These are phyloP conservation scores for Hapalemur alaotrensis DNA, from an alignment of 2,797 vertebrate species.

Conservation along the genomic window DNA sequence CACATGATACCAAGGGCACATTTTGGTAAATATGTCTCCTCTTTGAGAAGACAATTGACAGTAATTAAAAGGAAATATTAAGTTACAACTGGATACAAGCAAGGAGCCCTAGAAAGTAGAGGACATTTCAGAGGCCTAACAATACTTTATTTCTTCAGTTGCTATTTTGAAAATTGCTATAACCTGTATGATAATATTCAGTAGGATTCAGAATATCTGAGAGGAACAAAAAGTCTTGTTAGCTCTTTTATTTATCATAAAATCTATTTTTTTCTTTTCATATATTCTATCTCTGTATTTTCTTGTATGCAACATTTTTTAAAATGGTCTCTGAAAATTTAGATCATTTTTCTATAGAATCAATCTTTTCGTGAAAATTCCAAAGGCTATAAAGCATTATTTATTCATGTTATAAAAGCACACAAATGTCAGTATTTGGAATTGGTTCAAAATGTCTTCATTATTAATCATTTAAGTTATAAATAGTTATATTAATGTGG, in stretches of 20 bases:
- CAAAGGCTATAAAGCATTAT: neutral
- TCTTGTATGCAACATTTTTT: neutral
- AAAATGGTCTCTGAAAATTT: constrained; percentile 6
- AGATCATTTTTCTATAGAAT: neutral
- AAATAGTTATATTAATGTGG: neutral
- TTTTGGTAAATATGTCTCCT: neutral
- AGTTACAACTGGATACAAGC: constrained; percentile 1
- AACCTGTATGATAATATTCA: neutral
- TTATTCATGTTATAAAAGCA: neutral
- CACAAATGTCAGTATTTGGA: neutral
- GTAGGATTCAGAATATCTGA: constrained; percentile 2
- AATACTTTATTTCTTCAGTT: constrained; percentile 34
- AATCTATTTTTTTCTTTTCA: constrained; percentile 21
- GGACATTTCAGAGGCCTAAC: neutral
- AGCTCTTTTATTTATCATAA: neutral
- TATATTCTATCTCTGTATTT: neutral
- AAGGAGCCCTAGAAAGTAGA: neutral
- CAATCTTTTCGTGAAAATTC: neutral
- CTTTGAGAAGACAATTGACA: constrained; percentile 20
- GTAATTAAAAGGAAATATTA: constrained; percentile 32
- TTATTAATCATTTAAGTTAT: neutral
- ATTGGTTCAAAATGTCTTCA: neutral
- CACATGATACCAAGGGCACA: neutral
- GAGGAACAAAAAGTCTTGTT: neutral
- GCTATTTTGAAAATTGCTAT: constrained; percentile 31